Base-by-base conservation (phyloP, 1,140 invertebrate species). In the Reticulitermes speratus region DNA sequence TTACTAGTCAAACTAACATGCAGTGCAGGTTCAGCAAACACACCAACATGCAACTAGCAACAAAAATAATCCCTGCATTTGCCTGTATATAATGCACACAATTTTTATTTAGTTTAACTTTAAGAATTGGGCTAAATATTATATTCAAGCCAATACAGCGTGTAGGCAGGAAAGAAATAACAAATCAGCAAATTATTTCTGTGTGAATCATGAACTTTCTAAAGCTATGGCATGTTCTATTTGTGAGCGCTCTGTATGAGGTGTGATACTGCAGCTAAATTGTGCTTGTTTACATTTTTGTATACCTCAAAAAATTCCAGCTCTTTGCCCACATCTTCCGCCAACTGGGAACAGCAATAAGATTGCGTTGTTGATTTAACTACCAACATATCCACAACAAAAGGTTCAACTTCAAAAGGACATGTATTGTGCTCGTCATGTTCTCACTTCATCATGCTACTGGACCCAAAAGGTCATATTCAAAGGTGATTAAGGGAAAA, bases 311-410 rank as follows among this genome's bases (percentile, higher is more conserved):
- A 82, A 75, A 88, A 84, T 88, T 91, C 91, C 91, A 91, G 88
- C 89, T 90, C 88, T 91, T 89, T 90, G 89, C 90, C 89, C 89
- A 91, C 90, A 89, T 91, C 90, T 90, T 91, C 91, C 89, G 91
- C 91, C 90, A 91, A 90, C 91, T 91, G 90, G 88, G 89, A 87
- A 90, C 89, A 91, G 65, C 65, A 75, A 75, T 75, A 75, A 75
- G 65, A 75, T 75, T 75, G 65, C n/a, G 65, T 75, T 75, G 65
- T 75, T 75, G 65, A 75, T 30, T 75, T 75, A 75, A 75, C 65
- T 75, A 75, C 65, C 9, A 75, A 75, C 65, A 75, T 25, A n/a
- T 75, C n/a, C n/a, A 75, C 65, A 75, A 30, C n/a, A 30, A 75
- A 30, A 75, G 65, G 65, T 7, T 6, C 25, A 75, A 75, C 65